Evolutionary conservation across 2,888 invertebrate genomes (phyloP).

Genomic region (Chrysodeixis includens): DNA sequence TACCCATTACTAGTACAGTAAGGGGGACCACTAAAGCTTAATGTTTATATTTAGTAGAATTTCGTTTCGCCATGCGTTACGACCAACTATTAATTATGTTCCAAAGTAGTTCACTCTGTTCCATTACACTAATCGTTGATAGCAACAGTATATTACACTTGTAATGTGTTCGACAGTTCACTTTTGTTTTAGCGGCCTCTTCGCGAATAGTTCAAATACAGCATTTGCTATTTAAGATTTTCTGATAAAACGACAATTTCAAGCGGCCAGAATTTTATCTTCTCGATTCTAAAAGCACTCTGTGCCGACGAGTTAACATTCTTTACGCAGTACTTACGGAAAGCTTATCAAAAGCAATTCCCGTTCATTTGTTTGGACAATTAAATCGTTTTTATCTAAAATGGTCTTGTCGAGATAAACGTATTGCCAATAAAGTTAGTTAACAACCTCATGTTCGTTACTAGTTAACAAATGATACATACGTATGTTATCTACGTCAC

Average conservation of each 20-base stretch:
- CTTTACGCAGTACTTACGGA: conserved; percentile 11
- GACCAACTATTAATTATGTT: conserved; percentile 50
- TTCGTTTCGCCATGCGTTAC: conserved; percentile 48
- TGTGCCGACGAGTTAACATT: conserved; percentile 33
- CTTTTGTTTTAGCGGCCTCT: conserved; percentile 34
- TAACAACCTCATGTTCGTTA: conserved; percentile 50
- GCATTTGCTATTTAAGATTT: conserved; percentile 39
- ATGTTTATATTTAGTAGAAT: conserved; percentile 78
- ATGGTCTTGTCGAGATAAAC: conserved; percentile 43
- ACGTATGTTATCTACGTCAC: conserved; percentile 56
- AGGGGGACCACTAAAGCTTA: conserved; percentile 79
- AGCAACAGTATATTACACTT: conserved; percentile 37
- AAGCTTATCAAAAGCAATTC: conserved; percentile 26
- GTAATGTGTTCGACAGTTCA: conserved; percentile 42
- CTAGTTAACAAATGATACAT: conserved; percentile 53
- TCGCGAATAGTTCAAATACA: conserved; percentile 48
- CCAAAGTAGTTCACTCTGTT: conserved; percentile 45
- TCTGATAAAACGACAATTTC: conserved; percentile 49
- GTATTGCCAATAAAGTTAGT: conserved; percentile 55
- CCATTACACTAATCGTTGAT: conserved; percentile 56
- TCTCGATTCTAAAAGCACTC: conserved; percentile 45
- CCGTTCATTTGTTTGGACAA: conserved; percentile 28
- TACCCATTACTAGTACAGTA: conserved; percentile 83
- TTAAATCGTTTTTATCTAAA: conserved; percentile 41
- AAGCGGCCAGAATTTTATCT: conserved; percentile 42